These are phyloP conservation scores for Lysandra coridon DNA, from an alignment of 2,888 invertebrate genomes.

Conservation along the genomic window DNA sequence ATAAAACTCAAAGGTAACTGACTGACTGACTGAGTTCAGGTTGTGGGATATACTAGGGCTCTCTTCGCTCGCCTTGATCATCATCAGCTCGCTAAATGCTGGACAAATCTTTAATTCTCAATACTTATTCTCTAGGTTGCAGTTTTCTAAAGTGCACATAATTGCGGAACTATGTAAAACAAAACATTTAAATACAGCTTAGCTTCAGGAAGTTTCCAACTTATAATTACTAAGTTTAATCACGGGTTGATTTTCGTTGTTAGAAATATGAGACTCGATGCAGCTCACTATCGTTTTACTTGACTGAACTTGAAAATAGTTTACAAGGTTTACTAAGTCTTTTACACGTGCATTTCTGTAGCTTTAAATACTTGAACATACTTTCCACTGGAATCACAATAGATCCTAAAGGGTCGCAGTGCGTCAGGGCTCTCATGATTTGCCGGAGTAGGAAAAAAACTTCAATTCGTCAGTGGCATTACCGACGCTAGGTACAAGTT, in stretches of 20 bases:
- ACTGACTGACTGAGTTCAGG: no score
- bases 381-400: no score
- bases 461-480: no score
- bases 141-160: slow-evolving; percentile 23
- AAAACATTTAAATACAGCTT: slow-evolving; percentile 37
- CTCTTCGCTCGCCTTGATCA: no score
- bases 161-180: slow-evolving; percentile 40
- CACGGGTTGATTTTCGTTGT: slow-evolving; percentile 26
- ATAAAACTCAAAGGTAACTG: no score
- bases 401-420: no score
- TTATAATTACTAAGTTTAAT: slow-evolving; percentile 30
- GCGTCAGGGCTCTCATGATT: no score
- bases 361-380: no score
- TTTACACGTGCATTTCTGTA: not conserved
- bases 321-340: not conserved
- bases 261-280: slow-evolving; percentile 23
- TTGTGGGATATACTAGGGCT: no score
- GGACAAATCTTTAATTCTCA: not conserved
- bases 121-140: not conserved
- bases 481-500: no score
- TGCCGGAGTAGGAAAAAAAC: no score
- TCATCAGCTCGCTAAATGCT: not conserved
- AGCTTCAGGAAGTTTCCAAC: slow-evolving; percentile 30
- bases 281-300: not conserved
- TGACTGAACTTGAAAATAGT: not conserved